Conservation (phyloP, 2,888 invertebrate genomes). For the Heliconius hortense region DNA sequence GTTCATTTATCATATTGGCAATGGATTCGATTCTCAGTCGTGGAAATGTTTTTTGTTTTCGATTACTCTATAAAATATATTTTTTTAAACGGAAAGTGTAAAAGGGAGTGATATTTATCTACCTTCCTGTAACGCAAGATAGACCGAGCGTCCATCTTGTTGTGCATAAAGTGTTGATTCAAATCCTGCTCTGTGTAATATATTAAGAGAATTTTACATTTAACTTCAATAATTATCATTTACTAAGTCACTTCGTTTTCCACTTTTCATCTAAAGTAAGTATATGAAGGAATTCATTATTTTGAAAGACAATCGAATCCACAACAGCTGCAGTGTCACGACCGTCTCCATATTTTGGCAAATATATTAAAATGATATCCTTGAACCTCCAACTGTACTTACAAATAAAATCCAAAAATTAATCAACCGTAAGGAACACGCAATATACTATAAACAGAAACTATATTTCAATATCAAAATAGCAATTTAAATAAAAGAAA, state of each 20-base stretch:
- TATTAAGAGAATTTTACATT: background rate
- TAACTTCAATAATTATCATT: background rate
- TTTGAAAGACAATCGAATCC: no score
- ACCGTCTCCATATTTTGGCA: no score
- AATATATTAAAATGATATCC: no score
- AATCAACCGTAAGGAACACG: background rate
- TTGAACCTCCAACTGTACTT: background rate
- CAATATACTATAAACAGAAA: background rate
- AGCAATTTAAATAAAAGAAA: background rate
- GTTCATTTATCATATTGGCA: background rate
- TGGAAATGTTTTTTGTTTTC: background rate
- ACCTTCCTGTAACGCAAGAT: no score
- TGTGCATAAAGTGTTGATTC: background rate
- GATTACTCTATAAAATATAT: background rate
- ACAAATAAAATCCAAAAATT: background rate
- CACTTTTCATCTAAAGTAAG: no score
- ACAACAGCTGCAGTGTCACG: no score
- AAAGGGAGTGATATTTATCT: background rate
- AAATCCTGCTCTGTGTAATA: background rate
- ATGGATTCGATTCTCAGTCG: background rate
- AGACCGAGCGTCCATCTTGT: no score
- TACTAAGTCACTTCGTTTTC: no score
- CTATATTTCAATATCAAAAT: slow-evolving; percentile 13
- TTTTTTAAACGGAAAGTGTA: background rate
- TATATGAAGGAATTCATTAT: no score